Conservation (phyloP, 2,888 invertebrate genomes). For the Adineta ricciae region DNA sequence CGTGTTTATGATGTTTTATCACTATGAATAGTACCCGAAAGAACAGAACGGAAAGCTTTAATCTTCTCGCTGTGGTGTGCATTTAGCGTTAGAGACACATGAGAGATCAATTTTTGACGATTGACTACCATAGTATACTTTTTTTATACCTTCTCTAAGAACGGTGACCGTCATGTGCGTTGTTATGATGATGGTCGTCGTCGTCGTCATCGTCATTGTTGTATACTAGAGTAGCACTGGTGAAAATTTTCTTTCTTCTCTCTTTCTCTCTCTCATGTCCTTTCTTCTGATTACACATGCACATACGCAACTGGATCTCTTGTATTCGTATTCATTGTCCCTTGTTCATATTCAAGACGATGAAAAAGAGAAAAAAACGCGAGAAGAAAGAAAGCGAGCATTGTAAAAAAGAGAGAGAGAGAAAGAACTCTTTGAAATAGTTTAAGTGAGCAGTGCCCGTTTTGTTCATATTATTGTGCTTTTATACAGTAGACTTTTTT, state of each 20-base stretch:
- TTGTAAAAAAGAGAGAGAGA: neutral
- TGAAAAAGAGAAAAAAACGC: neutral
- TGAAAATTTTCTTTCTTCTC: neutral
- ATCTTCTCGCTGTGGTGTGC: neutral
- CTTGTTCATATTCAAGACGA: neutral
- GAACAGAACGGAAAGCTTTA: neutral
- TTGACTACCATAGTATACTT: neutral
- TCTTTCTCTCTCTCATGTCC: neutral
- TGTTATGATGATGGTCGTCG: conserved; percentile 4
- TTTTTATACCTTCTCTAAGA: neutral
- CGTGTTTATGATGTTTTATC: neutral
- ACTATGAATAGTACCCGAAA: neutral
- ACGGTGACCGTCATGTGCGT: neutral
- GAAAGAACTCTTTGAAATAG: neutral
- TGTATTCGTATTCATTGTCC: neutral
- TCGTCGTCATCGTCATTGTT: neutral
- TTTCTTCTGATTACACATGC: neutral
- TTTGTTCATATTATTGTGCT: neutral
- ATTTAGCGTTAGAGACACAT: neutral
- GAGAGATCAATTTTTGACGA: neutral
- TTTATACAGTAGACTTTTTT: neutral
- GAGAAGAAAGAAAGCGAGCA: neutral
- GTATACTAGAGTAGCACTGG: neutral
- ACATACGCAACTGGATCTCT: neutral
- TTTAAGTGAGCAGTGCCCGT: neutral